Evolutionary conservation across 2,113 vertebrate species (phyloP).

Genomic region (Elachura formosa): DNA sequence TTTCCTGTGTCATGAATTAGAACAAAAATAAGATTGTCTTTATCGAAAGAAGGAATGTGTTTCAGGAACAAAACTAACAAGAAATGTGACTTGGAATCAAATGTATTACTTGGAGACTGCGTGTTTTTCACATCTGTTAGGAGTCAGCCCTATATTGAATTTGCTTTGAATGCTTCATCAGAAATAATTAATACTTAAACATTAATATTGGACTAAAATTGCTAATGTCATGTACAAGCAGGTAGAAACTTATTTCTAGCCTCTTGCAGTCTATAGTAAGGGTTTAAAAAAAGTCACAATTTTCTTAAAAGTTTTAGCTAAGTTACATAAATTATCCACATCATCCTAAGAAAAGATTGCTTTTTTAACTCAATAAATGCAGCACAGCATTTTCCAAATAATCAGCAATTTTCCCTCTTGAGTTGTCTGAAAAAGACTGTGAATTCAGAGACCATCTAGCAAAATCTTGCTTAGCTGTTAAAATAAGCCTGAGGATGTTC

Average conservation of each 20-base stretch:
- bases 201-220: neutral
- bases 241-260: neutral
- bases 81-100: neutral
- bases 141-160: neutral
- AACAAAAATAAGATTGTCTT: neutral
- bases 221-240: neutral
- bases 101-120: neutral
- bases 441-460: constrained; percentile 67
- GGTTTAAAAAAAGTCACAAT: neutral
- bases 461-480: constrained; percentile 76
- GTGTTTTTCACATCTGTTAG: neutral
- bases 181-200: neutral
- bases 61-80: neutral
- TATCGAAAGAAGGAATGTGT: neutral
- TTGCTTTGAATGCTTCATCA: neutral
- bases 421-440: constrained; percentile 61
- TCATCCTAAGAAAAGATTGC: neutral
- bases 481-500: constrained; percentile 69
- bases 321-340: neutral
- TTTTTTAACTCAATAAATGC: constrained; percentile 30
- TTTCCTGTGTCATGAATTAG: neutral
- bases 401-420: constrained; percentile 65
- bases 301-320: neutral
- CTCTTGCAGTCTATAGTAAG: neutral
- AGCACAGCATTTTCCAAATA: constrained; percentile 48